Base-by-base conservation (phyloP, 1,140 invertebrate species). In the Planococcus citri region DNA sequence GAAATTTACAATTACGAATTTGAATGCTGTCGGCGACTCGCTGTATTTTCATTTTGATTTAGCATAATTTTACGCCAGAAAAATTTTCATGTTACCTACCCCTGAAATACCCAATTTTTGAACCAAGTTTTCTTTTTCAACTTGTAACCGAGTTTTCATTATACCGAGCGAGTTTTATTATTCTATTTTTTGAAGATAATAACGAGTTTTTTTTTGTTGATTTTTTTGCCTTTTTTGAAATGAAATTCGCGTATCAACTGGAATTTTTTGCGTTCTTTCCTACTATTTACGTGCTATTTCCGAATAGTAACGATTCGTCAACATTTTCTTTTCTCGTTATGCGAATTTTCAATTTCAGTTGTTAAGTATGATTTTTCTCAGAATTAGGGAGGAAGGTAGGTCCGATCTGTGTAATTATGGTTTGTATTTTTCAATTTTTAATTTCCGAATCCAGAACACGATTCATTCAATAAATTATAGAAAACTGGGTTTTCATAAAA, bases 171-270 rank as follows among this genome's bases (percentile, higher is more conserved):
- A 20, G n/a, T 51, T 51, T 51, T 51, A 51, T 51, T 51, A 51
- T 51, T 51, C 41, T 51, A 51, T 51, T 51, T 51, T 51, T 51
- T 51, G 41, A 17, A 51, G 41, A 51, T 51, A 51, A 51, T 51
- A 51, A 51, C 17, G 41, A 51, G 41, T 2, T 51, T 51, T 51
- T 51, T 51, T n/a, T n/a, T n/a, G n/a, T n/a, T 51, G 41, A 51
- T 51, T 51, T 20, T 33, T 51, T 51, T 17, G 6, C 41, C 41
- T 51, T 51, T 51, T 51, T 20, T 20, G 41, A 51, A 51, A 51
- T 51, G 41, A 51, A 51, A 51, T 51, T 51, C 41, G 41, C 41
- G 17, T 51, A 51, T 51, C 41, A 20, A 51, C 41, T 51, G 4
- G 6, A 20, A 8, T 8, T 37, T 51, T 51, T 51, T 51, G 4